Conservation (phyloP, 2,797 vertebrate species). For the Chelon auratus region DNA sequence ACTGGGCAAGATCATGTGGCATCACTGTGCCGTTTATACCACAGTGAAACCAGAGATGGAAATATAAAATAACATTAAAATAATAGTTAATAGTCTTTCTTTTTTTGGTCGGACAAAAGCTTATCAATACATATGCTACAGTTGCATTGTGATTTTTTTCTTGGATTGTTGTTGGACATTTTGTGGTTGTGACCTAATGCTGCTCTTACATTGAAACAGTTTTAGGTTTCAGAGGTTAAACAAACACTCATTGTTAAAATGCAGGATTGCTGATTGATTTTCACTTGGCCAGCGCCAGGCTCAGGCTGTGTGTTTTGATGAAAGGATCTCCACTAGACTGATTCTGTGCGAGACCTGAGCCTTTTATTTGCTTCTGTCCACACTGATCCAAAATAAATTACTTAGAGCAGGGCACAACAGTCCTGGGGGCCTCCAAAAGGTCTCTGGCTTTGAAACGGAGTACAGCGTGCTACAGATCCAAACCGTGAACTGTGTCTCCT, state of each 20-base stretch:
- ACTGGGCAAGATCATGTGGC: constrained; percentile 41
- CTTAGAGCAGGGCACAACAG: constrained; percentile 47
- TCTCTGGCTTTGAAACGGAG: constrained; percentile 20
- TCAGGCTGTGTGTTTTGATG: constrained; percentile 35
- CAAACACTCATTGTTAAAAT: constrained; percentile 37
- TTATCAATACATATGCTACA: not conserved
- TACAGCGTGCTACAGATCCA: constrained; percentile 24
- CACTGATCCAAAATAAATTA: constrained; percentile 73
- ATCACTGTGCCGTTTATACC: constrained; percentile 27
- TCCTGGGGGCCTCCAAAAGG: constrained; percentile 49
- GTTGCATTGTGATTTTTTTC: not conserved
- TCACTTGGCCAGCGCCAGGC: constrained; percentile 26
- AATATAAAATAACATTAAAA: not conserved
- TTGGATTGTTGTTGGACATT: constrained; percentile 24
- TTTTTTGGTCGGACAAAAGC: not conserved
- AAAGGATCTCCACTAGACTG: constrained; percentile 40
- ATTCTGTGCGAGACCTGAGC: constrained; percentile 52
- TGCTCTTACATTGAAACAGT: constrained; percentile 22
- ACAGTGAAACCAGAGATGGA: constrained; percentile 10
- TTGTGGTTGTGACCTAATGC: constrained; percentile 36
- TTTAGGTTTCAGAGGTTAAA: constrained; percentile 56
- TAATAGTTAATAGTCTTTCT: not conserved
- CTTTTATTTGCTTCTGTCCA: constrained; percentile 73
- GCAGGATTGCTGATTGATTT: constrained; percentile 54
- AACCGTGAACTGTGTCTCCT: constrained; percentile 12